phyloP scores from a whole-genome alignment of 2,888 invertebrate species.

The Achlya flavicornis region DNA sequence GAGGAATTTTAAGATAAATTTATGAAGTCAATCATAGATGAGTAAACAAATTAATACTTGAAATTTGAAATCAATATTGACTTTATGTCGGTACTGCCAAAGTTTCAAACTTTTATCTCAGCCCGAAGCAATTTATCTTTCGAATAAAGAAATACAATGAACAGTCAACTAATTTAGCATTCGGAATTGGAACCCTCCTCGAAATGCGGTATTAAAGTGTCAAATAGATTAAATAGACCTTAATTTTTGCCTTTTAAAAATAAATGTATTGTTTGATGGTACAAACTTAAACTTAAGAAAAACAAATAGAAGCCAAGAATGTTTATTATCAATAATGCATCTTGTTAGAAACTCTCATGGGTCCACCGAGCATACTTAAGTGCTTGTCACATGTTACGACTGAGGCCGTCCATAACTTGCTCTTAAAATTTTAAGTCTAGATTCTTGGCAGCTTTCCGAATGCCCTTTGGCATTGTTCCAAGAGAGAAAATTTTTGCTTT shows the following conservation, averaged over 20 bases:
- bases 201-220: slow-evolving; percentile 27
- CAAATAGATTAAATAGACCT: slow-evolving; percentile 21
- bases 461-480: slow-evolving; percentile 56
- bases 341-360: slow-evolving; percentile 17
- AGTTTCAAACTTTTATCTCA: slow-evolving; percentile 46
- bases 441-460: slow-evolving; percentile 48
- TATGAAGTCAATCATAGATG: slow-evolving; percentile 15
- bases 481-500: slow-evolving; percentile 43
- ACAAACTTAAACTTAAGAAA: neutral
- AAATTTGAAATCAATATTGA: slow-evolving; percentile 46
- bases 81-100: slow-evolving; percentile 33
- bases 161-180: slow-evolving; percentile 29
- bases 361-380: slow-evolving; percentile 29
- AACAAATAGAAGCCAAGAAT: slow-evolving; percentile 7
- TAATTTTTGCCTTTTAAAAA: neutral
- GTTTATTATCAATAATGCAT: slow-evolving; percentile 30
- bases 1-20: neutral
- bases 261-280: neutral
- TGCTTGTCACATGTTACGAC: slow-evolving; percentile 38
- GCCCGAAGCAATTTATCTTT: slow-evolving; percentile 43
- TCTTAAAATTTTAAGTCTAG: slow-evolving; percentile 45
- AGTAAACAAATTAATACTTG: slow-evolving; percentile 24
- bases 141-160: slow-evolving; percentile 44
- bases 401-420: slow-evolving; percentile 33
- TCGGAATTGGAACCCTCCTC: slow-evolving; percentile 20